Percentiles rank a stretch among this genome's conserved stretches.
Evolutionary conservation across 2,113 vertebrate species (phyloP).

Genomic region (Proterorhinus semilunaris): DNA sequence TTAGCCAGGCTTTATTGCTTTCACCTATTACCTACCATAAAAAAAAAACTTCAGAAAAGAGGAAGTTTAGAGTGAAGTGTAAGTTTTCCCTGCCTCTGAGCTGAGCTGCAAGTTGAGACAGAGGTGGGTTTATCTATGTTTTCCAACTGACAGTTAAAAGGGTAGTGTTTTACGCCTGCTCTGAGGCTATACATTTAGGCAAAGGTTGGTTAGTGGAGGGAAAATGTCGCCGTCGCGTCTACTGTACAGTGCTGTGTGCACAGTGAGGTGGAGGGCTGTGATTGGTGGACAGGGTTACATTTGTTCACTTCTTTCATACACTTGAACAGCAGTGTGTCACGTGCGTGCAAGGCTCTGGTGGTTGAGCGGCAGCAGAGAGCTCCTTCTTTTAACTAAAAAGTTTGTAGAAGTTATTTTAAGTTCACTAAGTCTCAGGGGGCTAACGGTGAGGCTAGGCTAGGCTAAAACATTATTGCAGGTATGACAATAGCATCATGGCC

Average conservation of each 20-base stretch:
- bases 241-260: conserved; percentile 59
- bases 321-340: conserved; percentile 70
- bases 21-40: conserved; percentile 29
- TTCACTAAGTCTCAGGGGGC: conserved; percentile 16
- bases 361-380: conserved; percentile 26
- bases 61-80: conserved; percentile 19
- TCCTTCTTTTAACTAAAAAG: conserved; percentile 12
- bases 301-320: conserved; percentile 73
- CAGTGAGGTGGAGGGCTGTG: conserved; percentile 78
- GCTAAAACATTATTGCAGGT: conserved; percentile 27
- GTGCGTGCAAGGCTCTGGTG: conserved; percentile 41
- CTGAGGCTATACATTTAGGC: conserved; percentile 1
- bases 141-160: not conserved
- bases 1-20: conserved; percentile 3
- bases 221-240: conserved; percentile 63
- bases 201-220: conserved; percentile 60
- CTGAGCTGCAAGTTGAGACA: conserved; percentile 33
- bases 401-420: conserved; percentile 12
- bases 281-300: conserved; percentile 76
- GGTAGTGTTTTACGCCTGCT: not conserved
- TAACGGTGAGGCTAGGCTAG: conserved; percentile 41
- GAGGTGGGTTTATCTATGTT: conserved; percentile 27
- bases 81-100: conserved; percentile 33
- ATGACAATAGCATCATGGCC: conserved; percentile 30
- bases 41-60: conserved; percentile 15